Conservation (phyloP, 2,113 vertebrate genomes). For the Calonectris borealis region DNA sequence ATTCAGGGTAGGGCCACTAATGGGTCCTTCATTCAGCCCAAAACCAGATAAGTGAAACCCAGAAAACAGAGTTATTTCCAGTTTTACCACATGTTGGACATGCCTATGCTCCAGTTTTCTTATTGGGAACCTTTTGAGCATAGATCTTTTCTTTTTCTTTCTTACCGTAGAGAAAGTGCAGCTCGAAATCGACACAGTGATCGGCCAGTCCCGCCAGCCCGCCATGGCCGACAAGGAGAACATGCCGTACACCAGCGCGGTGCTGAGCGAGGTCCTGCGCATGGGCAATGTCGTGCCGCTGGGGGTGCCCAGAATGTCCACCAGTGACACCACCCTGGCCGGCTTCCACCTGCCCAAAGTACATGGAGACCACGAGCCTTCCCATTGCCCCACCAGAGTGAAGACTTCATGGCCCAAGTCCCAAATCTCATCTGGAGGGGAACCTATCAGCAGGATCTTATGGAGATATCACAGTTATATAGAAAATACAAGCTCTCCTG, state of each 20-base stretch:
- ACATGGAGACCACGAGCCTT: not conserved
- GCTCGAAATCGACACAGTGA: conserved; percentile 75
- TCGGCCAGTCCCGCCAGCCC: conserved; percentile 70
- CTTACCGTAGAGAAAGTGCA: conserved; percentile 72
- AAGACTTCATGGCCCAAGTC: not conserved
- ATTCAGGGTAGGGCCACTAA: conserved; percentile 72
- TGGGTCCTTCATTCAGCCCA: not conserved
- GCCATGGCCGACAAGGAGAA: conserved; percentile 72
- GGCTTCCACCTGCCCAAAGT: conserved; percentile 84
- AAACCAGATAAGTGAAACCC: not conserved
- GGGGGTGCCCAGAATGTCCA: conserved; percentile 75
- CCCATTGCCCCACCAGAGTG: not conserved
- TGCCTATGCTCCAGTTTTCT: no score
- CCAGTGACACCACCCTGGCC: conserved; percentile 71
- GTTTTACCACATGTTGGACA: not conserved
- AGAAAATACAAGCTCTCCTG: not conserved
- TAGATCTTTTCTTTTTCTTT: not conserved
- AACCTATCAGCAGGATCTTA: not conserved
- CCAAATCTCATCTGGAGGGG: not conserved
- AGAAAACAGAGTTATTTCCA: not conserved
- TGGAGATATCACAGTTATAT: fast-evolving
- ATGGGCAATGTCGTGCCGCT: conserved; percentile 82
- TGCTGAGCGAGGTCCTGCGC: conserved; percentile 86
- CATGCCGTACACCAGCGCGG: conserved; percentile 82
- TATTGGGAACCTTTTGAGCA: not conserved